Percentiles rank a stretch among this genome's conserved stretches.
Conservation (phyloP, 2,113 vertebrate genomes). For the Rattus norvegicus region GRCr8 NC_086022.1:107680001-107680500, state of each 20-base stretch:
- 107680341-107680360: background rate
- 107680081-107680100: background rate
- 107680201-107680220: background rate
- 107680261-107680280: background rate
- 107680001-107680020: background rate
- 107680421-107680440: background rate
- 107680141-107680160: too few species aligned
- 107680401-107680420: slow-evolving; percentile 10
- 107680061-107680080: background rate
- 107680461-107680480: background rate
- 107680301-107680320: background rate
- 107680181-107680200: too few species aligned
- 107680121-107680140: background rate
- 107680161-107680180: background rate
- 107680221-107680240: background rate
- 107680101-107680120: background rate
- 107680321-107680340: background rate
- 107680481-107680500: background rate
- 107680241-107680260: background rate
- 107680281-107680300: background rate
- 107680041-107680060: background rate
- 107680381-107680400: background rate
- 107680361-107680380: background rate
- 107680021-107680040: background rate
- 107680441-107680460: background rate